Percentiles rank a stretch among this genome's conserved stretches.
These are phyloP conservation scores for Microctenopoma steveboyesi DNA, from an alignment of 2,797 vertebrate genomes.

Conservation along the genomic window DNA sequence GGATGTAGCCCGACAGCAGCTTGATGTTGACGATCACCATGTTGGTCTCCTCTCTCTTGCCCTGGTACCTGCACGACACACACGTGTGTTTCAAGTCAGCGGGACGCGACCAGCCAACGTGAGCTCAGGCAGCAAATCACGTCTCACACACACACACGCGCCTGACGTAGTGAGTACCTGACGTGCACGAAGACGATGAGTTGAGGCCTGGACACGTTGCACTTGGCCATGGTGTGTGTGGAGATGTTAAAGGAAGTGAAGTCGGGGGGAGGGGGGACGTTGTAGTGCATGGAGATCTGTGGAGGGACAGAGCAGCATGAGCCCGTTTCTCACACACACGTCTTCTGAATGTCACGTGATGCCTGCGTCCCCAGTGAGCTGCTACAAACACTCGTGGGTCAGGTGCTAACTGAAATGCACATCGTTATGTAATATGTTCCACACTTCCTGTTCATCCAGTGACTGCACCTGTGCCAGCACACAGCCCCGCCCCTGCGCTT, in stretches of 20 bases:
- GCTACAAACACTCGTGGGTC: too few relatives aligned
- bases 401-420: too few relatives aligned
- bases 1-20: slow-evolving; percentile 78
- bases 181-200: slow-evolving; percentile 62
- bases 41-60: slow-evolving; percentile 78
- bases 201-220: slow-evolving; percentile 52
- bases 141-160: background rate
- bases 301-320: slow-evolving; percentile 1
- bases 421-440: too few relatives aligned
- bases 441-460: background rate
- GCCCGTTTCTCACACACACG: background rate
- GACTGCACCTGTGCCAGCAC: slow-evolving; percentile 84
- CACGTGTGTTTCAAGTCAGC: too few relatives aligned
- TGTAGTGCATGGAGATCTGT: slow-evolving; percentile 81
- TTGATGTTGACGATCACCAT: slow-evolving; percentile 84
- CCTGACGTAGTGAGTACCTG: slow-evolving; percentile 57
- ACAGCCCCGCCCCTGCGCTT: slow-evolving; percentile 82
- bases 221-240: slow-evolving; percentile 37
- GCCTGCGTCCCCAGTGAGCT: too few relatives aligned
- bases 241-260: slow-evolving; percentile 74
- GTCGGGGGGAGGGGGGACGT: slow-evolving; percentile 80
- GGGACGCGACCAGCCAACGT: too few relatives aligned
- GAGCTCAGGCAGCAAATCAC: too few relatives aligned
- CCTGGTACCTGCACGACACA: slow-evolving; percentile 68
- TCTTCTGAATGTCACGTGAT: too few relatives aligned